Evolutionary conservation across 2,113 vertebrate species (phyloP).

Genomic region (Labeo rohita): DNA sequence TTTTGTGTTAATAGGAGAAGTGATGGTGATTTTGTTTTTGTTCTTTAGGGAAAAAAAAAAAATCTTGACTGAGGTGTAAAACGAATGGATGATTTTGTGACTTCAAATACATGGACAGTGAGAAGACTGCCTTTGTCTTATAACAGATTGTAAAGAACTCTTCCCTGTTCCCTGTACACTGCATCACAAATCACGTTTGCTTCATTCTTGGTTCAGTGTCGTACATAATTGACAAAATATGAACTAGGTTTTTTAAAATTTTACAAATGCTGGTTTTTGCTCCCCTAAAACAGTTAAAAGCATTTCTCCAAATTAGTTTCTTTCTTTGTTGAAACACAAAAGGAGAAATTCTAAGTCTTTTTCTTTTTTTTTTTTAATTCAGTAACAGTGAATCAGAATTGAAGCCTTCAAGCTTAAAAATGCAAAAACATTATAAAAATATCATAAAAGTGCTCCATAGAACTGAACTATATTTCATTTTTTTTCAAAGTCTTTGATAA

Average conservation of each 20-base stretch:
- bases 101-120: conserved; percentile 12
- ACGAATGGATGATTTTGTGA: conserved; percentile 30
- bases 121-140: neutral
- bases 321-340: neutral
- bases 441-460: neutral
- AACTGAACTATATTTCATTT: neutral
- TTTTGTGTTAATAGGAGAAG: conserved; percentile 55
- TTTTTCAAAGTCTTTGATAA: neutral
- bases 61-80: neutral
- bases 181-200: neutral
- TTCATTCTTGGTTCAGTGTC: neutral
- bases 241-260: neutral
- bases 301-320: neutral
- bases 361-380: neutral
- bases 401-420: neutral
- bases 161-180: neutral
- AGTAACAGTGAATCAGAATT: neutral
- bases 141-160: conserved; percentile 7
- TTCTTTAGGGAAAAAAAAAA: conserved; percentile 44
- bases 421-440: neutral
- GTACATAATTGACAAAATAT: too few relatives aligned
- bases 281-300: neutral
- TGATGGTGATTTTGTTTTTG: conserved; percentile 55
- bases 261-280: neutral
- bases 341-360: too few relatives aligned